phyloP scores from a whole-genome alignment of 2,888 invertebrate genomes.

The Drepana falcataria region DNA sequence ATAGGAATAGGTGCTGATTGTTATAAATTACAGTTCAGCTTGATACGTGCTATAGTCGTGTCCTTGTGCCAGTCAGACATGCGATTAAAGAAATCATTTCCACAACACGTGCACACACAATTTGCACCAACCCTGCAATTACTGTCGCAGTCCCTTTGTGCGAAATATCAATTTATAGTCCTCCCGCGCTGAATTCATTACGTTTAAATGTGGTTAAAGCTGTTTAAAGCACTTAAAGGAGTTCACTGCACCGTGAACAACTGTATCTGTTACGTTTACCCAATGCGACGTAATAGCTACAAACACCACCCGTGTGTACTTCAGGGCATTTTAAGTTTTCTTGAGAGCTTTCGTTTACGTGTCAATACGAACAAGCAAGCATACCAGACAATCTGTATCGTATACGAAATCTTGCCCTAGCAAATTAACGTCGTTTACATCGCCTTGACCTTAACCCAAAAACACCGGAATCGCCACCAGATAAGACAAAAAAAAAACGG shows the following conservation, averaged over 20 bases:
- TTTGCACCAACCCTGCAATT: conserved; percentile 49
- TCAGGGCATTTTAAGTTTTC: no score
- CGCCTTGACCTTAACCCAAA: no score
- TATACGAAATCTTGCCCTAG: no score
- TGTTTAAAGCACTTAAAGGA: conserved; percentile 20
- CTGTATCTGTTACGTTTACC: conserved; percentile 16
- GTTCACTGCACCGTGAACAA: conserved; percentile 30
- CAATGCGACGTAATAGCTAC: neutral
- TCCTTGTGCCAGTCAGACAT: conserved; percentile 39
- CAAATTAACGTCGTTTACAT: no score
- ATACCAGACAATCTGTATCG: no score
- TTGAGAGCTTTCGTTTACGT: no score
- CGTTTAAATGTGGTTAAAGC: conserved; percentile 20
- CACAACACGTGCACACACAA: conserved; percentile 39
- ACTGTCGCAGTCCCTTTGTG: conserved; percentile 52
- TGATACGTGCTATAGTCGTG: conserved; percentile 24
- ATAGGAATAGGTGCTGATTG: conserved; percentile 29
- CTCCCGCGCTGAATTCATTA: conserved; percentile 26
- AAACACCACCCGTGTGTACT: neutral
- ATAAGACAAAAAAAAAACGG: no score
- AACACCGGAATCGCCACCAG: no score
- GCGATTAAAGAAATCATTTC: conserved; percentile 49
- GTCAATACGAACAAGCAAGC: no score
- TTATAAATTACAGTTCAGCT: conserved; percentile 45
- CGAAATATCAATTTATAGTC: conserved; percentile 48